A percentile compares a stretch with the other conserved stretches of the same genome.
Evolutionary conservation across 2,797 vertebrate species (phyloP).

Genomic region (Eptatretus atami): DNA sequence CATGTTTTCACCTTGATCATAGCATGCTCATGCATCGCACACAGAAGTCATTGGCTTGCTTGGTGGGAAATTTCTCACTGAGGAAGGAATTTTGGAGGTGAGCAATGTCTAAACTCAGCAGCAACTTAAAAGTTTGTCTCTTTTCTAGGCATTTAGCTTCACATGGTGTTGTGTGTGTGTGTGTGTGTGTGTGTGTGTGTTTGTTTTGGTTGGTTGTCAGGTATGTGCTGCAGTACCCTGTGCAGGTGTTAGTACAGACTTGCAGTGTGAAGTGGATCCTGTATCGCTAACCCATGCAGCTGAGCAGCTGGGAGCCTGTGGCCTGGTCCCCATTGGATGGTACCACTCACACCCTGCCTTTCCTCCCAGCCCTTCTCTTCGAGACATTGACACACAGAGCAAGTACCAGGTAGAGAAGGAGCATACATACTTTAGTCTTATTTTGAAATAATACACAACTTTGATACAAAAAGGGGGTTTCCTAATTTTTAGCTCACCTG

Average conservation of each 20-base stretch:
- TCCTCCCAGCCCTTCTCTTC: slow-evolving; percentile 64
- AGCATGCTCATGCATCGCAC: slow-evolving; percentile 80
- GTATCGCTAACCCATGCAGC: slow-evolving; percentile 78
- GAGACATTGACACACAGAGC: slow-evolving; percentile 78
- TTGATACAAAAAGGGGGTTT: too few species aligned
- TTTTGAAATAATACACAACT: too few species aligned
- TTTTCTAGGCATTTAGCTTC: too few species aligned
- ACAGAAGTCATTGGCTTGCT: slow-evolving; percentile 77
- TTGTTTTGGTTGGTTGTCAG: slow-evolving; percentile 14
- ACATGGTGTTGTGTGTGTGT: too few species aligned
- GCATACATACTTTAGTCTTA: not conserved
- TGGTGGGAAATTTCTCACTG: slow-evolving; percentile 44
- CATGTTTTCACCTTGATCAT: slow-evolving; percentile 8
- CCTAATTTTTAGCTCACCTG: too few species aligned
- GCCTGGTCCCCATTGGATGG: slow-evolving; percentile 59
- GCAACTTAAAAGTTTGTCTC: not conserved
- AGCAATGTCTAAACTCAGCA: slow-evolving; percentile 9
- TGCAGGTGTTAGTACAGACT: slow-evolving; percentile 64
- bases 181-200: too few species aligned
- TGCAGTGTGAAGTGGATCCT: slow-evolving; percentile 95
- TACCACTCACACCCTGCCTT: slow-evolving; percentile 92
- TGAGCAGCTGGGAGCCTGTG: slow-evolving; percentile 33
- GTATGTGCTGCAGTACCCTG: slow-evolving; percentile 61
- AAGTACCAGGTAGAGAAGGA: slow-evolving; percentile 48
- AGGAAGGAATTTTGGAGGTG: slow-evolving; percentile 41